A percentile compares a stretch with the other conserved stretches of the same genome.
Conservation (phyloP, 1,140 invertebrate genomes). For the Dendroctonus ponderosae region DNA sequence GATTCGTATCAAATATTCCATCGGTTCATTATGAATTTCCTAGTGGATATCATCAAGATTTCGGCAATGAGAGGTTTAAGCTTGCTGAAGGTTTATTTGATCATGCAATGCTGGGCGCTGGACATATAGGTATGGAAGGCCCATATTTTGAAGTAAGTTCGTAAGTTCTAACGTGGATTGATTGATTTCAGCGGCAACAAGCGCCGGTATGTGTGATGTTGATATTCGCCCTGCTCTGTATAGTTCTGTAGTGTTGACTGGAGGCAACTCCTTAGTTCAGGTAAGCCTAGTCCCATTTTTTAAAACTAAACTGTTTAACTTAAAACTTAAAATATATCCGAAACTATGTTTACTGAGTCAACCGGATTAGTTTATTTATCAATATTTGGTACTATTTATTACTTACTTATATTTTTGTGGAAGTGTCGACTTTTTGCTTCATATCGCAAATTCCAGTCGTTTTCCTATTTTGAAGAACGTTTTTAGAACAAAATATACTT, state of each 20-base stretch:
- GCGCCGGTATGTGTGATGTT: conserved; percentile 91
- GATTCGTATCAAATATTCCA: conserved; percentile 77
- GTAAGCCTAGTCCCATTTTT: conserved; percentile 47
- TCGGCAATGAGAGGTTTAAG: conserved; percentile 81
- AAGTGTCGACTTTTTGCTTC: too few relatives aligned
- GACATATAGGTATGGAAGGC: conserved; percentile 59
- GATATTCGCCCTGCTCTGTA: conserved; percentile 90
- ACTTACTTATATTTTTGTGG: too few relatives aligned
- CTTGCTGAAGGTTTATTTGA: conserved; percentile 92
- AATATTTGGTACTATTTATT: too few relatives aligned
- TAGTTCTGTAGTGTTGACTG: conserved; percentile 86
- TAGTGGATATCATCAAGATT: conserved; percentile 91
- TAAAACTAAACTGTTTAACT: too few relatives aligned
- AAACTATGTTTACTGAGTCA: too few relatives aligned
- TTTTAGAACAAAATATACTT: too few relatives aligned
- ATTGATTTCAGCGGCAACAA: conserved; percentile 75
- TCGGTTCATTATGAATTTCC: conserved; percentile 91
- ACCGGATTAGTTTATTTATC: too few relatives aligned
- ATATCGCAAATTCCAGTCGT: too few relatives aligned
- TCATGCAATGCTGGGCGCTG: conserved; percentile 73
- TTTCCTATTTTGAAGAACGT: too few relatives aligned
- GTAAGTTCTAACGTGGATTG: conserved; percentile 41
- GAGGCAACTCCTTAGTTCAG: conserved; percentile 80
- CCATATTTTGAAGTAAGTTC: neutral
- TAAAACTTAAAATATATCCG: too few relatives aligned